Conservation (phyloP, 2,888 invertebrate species). For the Linhomoeus sp. region DNA sequence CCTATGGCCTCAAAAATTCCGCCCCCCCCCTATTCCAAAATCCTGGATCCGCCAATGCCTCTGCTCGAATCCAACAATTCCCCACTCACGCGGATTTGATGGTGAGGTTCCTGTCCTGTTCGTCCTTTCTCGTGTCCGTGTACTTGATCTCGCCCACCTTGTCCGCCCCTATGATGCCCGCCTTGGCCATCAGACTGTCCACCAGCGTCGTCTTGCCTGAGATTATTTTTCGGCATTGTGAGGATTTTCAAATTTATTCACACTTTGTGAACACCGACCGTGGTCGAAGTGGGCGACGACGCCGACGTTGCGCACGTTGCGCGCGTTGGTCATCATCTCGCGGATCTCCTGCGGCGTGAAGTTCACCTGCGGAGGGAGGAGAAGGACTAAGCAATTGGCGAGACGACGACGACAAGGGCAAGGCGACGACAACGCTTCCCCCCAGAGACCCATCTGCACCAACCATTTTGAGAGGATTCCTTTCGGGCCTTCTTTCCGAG, state of each 20-base stretch:
- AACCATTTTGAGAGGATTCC: too few relatives aligned
- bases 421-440: too few relatives aligned
- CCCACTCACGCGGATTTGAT: slow-evolving; percentile 81
- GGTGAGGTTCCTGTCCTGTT: slow-evolving; percentile 99
- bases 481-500: too few relatives aligned
- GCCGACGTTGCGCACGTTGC: slow-evolving; percentile 99
- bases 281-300: slow-evolving; percentile 99
- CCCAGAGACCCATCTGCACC: too few relatives aligned
- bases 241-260: too few relatives aligned
- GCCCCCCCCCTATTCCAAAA: too few relatives aligned
- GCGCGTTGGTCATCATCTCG: slow-evolving; percentile 97
- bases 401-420: too few relatives aligned
- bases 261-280: slow-evolving; percentile 30
- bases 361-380: slow-evolving; percentile 62
- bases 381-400: slow-evolving; percentile 9
- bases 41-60: too few relatives aligned
- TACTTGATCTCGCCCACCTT: slow-evolving; percentile 98
- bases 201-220: slow-evolving; percentile 75
- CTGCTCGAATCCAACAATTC: background rate
- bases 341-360: slow-evolving; percentile 99
- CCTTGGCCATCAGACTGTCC: slow-evolving; percentile 96
- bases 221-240: too few relatives aligned
- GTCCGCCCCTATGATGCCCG: slow-evolving; percentile 95
- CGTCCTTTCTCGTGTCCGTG: slow-evolving; percentile 97
- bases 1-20: too few relatives aligned